Base-by-base conservation (phyloP, 2,797 vertebrate genomes). In the Centropyge bicolor region DNA sequence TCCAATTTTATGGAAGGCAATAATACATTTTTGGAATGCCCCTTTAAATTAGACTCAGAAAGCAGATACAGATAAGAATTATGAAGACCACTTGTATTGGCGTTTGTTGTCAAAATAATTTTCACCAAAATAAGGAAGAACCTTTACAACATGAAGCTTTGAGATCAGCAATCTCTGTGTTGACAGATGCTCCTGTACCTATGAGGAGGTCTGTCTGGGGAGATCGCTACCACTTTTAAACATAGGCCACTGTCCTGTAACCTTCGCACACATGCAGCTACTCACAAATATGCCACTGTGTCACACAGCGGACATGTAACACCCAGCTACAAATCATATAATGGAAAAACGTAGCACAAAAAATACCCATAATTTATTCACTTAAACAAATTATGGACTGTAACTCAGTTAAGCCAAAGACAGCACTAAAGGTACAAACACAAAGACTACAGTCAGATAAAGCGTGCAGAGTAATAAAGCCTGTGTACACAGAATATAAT, bases 361-460 rank as follows among this genome's bases (percentile, higher is more conserved):
- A 68, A 20, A 76, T 35, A 73, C 17, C 87, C 91, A 92, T 93
- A 85, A 93, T 91, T 91, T 41, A 87, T 92, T 88, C 74, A 27
- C 22, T 49, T n/a, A 43, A 90, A 91, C 83, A 93, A 93, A 94
- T 91, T 86, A 92, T 91, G 92, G 88, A 64, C 70, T 67, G 72
- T 62, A 46, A 69, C 81, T 80, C 8, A 56, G 43, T 20, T 72
- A 70, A 77, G 81, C 74, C 68, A 46, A 74, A 54, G 74, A 90
- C 80, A 77, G 80, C 54, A 74, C 56, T 84, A 67, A 59, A 69
- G 27, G 12, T 70, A 88, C 80, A 72, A 81, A 88, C 82, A 90
- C 83, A 83, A 7, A 27, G 46, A 76, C 70, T 79, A 86, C 57
- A 71, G 62, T 49, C 65, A 57, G 67, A 64, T 79, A 41, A 56